These are phyloP conservation scores for Asteroscopus sphinx DNA, from an alignment of 2,888 invertebrate genomes.

Conservation along the genomic window DNA sequence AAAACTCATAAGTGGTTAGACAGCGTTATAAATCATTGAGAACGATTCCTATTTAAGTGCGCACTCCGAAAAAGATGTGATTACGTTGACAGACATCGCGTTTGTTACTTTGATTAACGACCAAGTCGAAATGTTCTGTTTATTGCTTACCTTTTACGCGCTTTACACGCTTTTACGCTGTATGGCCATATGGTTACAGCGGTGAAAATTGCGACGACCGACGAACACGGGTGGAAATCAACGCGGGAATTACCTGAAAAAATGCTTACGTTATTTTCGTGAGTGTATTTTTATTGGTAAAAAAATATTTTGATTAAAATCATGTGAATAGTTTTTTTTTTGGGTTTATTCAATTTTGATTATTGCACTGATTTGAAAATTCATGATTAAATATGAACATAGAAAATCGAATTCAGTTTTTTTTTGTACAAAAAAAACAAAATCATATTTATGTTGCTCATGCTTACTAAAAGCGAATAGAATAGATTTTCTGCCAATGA, in stretches of 20 bases:
- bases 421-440: too few relatives aligned
- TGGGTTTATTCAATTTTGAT: not conserved
- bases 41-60: constrained; percentile 37
- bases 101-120: constrained; percentile 54
- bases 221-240: constrained; percentile 21
- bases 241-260: constrained; percentile 27
- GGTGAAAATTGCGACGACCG: constrained; percentile 42
- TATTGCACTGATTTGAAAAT: not conserved
- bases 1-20: constrained; percentile 41
- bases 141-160: constrained; percentile 46
- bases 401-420: too few relatives aligned
- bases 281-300: constrained; percentile 27
- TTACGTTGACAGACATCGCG: constrained; percentile 54
- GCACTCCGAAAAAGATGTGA: constrained; percentile 51
- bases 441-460: too few relatives aligned
- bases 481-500: constrained; percentile 4
- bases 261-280: constrained; percentile 27
- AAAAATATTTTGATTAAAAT: constrained; percentile 25
- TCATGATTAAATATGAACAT: too few relatives aligned
- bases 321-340: constrained; percentile 12
- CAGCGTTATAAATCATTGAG: constrained; percentile 44
- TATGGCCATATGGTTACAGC: constrained; percentile 29
- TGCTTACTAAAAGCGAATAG: not conserved
- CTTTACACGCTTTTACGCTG: constrained; percentile 39
- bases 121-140: constrained; percentile 48